Base-by-base conservation (phyloP, 2,888 invertebrate species). In the Sisyra terminalis region DNA sequence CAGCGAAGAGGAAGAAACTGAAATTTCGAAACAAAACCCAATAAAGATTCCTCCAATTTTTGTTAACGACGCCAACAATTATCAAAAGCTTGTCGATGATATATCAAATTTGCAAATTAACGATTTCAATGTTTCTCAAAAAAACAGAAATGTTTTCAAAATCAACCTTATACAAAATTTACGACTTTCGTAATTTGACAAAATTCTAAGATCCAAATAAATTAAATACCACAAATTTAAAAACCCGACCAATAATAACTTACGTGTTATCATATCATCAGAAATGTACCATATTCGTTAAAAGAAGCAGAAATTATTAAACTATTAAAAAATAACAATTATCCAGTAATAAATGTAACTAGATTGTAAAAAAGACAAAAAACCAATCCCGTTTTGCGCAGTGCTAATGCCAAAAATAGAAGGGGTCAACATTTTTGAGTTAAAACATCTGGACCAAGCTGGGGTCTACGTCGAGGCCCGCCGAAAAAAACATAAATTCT, bases 391-490 rank as follows among this genome's bases (percentile, higher is more conserved):
- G 4, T 9, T 13, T 6, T 32, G 11, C 6, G 14, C 14, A 6
- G 11, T 13, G 8, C 34, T 6, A 32, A 32, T n/a, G n/a, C n/a
- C n/a, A 2, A 37, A 35, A 2, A 41, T 41, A 1, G 48, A 50
- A 24, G 49, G 49, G 41, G 48, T 48, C 41, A 14, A 32, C 3
- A 32, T 32, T 13, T 32, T 32, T 8, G 42, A 49, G 29, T 29
- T 45, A 3, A 41, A 45, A 8, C 29, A 34, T 13, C 36, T 50
- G 4, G 32, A 46, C 2, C 47, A 49, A 24, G 44, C 44, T 3
- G 44, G 39, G 35, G 40, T 49, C 10, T 13, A n/a, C 9, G 24
- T 48, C 6, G 49, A 51, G 40, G 39, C 45, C 24, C 49, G 46
- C 1, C 35, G 4, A 40, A 39, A 40, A n/a, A n/a, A 48, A 45